Conservation (phyloP, 1,140 invertebrate species). For the Branchinecta lynchi region DNA sequence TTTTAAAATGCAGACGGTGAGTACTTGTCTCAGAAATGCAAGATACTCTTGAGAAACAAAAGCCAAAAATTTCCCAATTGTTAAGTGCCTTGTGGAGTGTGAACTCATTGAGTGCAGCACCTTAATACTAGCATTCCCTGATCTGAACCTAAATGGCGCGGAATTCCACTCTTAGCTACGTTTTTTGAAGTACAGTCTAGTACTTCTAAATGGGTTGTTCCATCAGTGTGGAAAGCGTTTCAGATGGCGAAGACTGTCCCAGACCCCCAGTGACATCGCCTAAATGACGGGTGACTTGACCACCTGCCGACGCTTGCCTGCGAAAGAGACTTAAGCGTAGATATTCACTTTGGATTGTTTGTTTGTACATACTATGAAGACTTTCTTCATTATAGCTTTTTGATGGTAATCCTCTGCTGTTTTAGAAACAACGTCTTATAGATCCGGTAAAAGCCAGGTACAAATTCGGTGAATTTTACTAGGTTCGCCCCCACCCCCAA, state of each 20-base stretch:
- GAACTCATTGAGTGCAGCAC: conserved; percentile 4
- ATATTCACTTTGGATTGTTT: no score
- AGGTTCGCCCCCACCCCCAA: no score
- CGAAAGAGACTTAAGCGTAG: no score
- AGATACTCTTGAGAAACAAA: background rate
- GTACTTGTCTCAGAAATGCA: background rate
- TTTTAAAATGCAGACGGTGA: background rate
- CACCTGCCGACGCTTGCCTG: no score
- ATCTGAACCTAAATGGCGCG: background rate
- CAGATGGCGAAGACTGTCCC: background rate
- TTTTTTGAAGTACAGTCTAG: background rate
- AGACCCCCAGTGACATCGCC: no score
- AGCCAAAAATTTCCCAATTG: conserved; percentile 1
- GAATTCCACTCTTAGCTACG: background rate
- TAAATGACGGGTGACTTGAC: no score
- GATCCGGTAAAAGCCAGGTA: no score
- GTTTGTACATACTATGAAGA: no score
- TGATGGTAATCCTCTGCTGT: no score
- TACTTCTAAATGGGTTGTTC: background rate
- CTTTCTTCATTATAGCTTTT: no score
- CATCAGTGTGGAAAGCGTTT: background rate
- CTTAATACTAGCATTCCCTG: background rate
- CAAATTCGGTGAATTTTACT: no score
- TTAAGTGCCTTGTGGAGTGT: conserved; percentile 5
- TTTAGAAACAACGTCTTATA: no score